Evolutionary conservation across 2,888 invertebrate species (phyloP).

Genomic region (Drosophila meridionalis): DNA sequence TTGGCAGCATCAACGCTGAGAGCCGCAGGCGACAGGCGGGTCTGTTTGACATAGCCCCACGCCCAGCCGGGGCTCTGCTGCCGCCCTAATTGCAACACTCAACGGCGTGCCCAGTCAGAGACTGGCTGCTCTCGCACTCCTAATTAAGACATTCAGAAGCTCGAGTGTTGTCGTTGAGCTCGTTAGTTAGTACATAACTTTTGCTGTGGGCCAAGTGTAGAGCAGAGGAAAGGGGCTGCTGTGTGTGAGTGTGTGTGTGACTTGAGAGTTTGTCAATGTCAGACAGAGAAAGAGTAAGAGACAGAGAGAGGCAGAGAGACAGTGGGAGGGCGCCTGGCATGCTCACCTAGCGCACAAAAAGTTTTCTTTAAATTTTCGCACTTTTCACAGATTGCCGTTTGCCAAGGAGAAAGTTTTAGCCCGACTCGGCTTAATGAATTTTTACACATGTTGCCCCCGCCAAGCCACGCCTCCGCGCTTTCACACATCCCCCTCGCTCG

Average conservation of each 20-base stretch:
- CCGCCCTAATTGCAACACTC: slow-evolving; percentile 74
- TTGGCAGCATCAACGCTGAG: slow-evolving; percentile 27
- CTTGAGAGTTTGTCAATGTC: slow-evolving; percentile 67
- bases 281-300: slow-evolving; percentile 19
- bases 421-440: slow-evolving; percentile 67
- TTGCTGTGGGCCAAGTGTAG: slow-evolving; percentile 65
- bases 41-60: slow-evolving; percentile 45
- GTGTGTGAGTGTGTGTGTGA: neutral
- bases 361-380: slow-evolving; percentile 79
- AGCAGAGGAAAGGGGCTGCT: neutral
- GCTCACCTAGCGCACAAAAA: slow-evolving; percentile 48
- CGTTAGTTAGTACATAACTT: slow-evolving; percentile 80
- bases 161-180: slow-evolving; percentile 80
- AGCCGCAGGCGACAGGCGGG: slow-evolving; percentile 42
- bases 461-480: neutral
- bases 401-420: slow-evolving; percentile 67
- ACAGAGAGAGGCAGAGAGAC: neutral
- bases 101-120: slow-evolving; percentile 54
- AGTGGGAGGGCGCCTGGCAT: neutral
- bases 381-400: slow-evolving; percentile 65
- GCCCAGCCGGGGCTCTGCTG: slow-evolving; percentile 49
- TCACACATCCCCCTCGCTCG: neutral
- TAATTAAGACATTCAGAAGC: slow-evolving; percentile 78
- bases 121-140: slow-evolving; percentile 54
- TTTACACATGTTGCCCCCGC: slow-evolving; percentile 59